Conservation (phyloP, 2,113 vertebrate genomes). For the Nibea coibor region DNA sequence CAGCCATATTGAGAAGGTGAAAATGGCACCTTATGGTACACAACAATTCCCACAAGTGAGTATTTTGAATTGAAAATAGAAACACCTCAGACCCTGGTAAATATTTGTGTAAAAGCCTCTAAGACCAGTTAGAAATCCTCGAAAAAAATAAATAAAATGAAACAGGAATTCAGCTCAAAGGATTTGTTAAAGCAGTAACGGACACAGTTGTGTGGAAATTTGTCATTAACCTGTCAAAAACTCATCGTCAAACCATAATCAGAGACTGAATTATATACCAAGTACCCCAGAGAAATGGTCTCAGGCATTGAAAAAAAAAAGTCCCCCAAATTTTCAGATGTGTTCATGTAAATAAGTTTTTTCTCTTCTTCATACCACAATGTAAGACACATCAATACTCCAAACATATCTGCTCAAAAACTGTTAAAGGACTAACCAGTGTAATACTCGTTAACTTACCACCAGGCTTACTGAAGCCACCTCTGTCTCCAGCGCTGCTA, state of each 20-base stretch:
- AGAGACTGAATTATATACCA: constrained; percentile 72
- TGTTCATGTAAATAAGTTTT: constrained; percentile 62
- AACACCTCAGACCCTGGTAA: constrained; percentile 74
- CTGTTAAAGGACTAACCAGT: constrained; percentile 92
- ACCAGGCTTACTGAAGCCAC: constrained; percentile 99
- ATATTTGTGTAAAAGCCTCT: constrained; percentile 76
- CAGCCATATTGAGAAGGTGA: constrained; percentile 69
- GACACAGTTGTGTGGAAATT: constrained; percentile 54
- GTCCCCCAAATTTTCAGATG: constrained; percentile 61
- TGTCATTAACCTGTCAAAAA: constrained; percentile 72
- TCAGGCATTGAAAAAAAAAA: constrained; percentile 70
- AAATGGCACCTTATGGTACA: constrained; percentile 74
- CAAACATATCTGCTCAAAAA: constrained; percentile 82
- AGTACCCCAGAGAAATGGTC: constrained; percentile 75
- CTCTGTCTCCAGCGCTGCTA: constrained; percentile 99
- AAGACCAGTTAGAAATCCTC: constrained; percentile 74
- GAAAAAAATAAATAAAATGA: constrained; percentile 21
- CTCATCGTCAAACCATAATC: constrained; percentile 68
- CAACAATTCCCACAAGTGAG: constrained; percentile 69
- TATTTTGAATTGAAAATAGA: constrained; percentile 66
- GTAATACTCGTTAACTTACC: constrained; percentile 99
- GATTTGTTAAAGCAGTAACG: constrained; percentile 59
- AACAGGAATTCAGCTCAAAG: constrained; percentile 61
- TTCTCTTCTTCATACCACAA: constrained; percentile 73
- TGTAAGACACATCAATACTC: constrained; percentile 70